phyloP scores from a whole-genome alignment of 2,888 invertebrate genomes.

The Lycocerus yunnanus region DNA sequence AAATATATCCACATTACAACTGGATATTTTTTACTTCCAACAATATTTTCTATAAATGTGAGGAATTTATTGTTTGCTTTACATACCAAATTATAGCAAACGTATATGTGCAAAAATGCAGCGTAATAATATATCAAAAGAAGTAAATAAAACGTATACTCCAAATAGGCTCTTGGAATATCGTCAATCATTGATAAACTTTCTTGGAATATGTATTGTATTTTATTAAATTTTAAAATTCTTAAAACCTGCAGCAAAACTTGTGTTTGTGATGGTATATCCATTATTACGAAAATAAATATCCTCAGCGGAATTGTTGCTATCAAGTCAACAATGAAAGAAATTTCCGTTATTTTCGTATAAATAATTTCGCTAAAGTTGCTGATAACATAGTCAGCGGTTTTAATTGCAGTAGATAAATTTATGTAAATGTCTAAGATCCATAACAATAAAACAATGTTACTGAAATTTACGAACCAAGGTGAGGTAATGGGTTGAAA shows the following conservation, averaged over 20 bases:
- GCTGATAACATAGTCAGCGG: constrained; percentile 25
- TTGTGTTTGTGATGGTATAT: constrained; percentile 4
- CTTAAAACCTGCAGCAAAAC: constrained; percentile 29
- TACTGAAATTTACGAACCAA: neutral
- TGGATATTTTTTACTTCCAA: neutral
- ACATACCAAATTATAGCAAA: constrained; percentile 11
- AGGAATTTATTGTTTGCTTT: neutral
- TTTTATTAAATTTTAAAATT: constrained; percentile 34
- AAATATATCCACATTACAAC: neutral
- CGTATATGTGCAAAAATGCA: neutral
- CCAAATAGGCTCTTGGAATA: neutral
- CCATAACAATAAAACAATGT: constrained; percentile 20
- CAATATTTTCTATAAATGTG: neutral
- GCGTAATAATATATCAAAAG: constrained; percentile 5
- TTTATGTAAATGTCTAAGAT: constrained; percentile 36
- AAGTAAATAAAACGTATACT: neutral
- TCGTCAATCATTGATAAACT: neutral
- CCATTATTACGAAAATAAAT: constrained; percentile 16
- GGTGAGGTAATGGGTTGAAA: neutral
- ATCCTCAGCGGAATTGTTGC: constrained; percentile 33
- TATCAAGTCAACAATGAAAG: constrained; percentile 33
- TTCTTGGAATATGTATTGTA: constrained; percentile 16
- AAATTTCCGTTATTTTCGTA: constrained; percentile 11
- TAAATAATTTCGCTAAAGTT: constrained; percentile 25
- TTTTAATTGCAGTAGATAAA: constrained; percentile 36